phyloP scores from a whole-genome alignment of 2,113 vertebrate genomes.

The Phoxinus phoxinus region DNA sequence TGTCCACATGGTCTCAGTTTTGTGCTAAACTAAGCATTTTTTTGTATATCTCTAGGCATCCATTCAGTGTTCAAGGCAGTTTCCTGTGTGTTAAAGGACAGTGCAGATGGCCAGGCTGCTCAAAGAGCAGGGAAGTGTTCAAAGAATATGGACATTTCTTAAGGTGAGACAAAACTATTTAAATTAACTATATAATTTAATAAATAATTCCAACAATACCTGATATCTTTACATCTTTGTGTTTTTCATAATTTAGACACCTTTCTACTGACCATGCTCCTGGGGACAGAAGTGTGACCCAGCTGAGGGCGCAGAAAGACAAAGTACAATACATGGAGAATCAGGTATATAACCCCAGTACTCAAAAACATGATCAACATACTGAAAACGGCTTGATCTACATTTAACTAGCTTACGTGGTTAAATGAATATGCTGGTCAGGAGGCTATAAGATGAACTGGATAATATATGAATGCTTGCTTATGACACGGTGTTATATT shows the following conservation, averaged over 20 bases:
- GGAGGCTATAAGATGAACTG: background rate
- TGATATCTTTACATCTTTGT: background rate
- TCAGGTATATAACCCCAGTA: constrained; percentile 64
- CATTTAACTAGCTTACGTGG: background rate
- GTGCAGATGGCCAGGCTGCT: constrained; percentile 75
- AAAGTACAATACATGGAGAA: constrained; percentile 75
- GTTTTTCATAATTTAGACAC: constrained; percentile 64
- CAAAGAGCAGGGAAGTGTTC: constrained; percentile 65
- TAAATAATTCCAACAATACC: background rate
- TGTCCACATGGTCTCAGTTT: background rate
- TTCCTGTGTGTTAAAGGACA: constrained; percentile 67
- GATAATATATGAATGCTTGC: background rate
- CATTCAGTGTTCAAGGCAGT: constrained; percentile 39
- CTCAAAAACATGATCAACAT: background rate
- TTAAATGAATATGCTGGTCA: background rate
- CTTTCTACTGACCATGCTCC: constrained; percentile 70
- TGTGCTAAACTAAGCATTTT: background rate
- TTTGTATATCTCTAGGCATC: constrained; percentile 37
- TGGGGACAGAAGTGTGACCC: constrained; percentile 69
- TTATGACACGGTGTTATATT: background rate
- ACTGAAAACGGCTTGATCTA: too few relatives aligned
- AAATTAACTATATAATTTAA: background rate
- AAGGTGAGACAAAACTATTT: constrained; percentile 66
- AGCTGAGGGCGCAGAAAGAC: constrained; percentile 75
- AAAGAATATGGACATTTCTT: constrained; percentile 71